Conservation (phyloP, 2,888 invertebrate genomes). For the Phoronis australis region DNA sequence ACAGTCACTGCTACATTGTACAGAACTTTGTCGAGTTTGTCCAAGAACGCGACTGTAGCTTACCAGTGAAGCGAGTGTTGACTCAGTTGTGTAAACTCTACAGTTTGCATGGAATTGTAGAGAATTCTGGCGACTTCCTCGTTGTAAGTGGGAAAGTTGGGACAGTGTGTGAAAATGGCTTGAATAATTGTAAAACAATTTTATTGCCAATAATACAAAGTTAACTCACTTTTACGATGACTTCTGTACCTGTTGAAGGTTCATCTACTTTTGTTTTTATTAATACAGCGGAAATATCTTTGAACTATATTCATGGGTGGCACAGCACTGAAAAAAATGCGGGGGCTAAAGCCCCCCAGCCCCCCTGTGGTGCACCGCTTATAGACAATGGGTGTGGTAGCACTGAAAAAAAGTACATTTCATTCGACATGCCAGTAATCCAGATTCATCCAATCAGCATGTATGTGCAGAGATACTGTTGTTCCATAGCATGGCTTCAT, state of each 20-base stretch:
- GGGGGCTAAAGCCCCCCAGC: too few relatives aligned
- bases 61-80: constrained; percentile 62
- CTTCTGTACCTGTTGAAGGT: too few relatives aligned
- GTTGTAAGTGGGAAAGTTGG: too few relatives aligned
- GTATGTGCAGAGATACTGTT: too few relatives aligned
- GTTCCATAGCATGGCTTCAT: too few relatives aligned
- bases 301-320: neutral
- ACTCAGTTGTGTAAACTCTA: constrained; percentile 72
- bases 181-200: too few relatives aligned
- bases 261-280: too few relatives aligned
- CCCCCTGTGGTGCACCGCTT: too few relatives aligned
- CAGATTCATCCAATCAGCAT: neutral
- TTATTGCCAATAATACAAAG: too few relatives aligned
- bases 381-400: neutral
- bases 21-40: constrained; percentile 59
- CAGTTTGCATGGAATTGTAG: constrained; percentile 69
- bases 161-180: too few relatives aligned
- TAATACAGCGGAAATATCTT: neutral
- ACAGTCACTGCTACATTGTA: constrained; percentile 76
- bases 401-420: neutral
- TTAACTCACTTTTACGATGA: too few relatives aligned
- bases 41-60: constrained; percentile 55
- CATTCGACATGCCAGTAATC: neutral
- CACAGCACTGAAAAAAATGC: neutral
- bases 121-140: constrained; percentile 72